phyloP scores from a whole-genome alignment of 1,140 invertebrate species.

The Heterodera schachtii region DNA sequence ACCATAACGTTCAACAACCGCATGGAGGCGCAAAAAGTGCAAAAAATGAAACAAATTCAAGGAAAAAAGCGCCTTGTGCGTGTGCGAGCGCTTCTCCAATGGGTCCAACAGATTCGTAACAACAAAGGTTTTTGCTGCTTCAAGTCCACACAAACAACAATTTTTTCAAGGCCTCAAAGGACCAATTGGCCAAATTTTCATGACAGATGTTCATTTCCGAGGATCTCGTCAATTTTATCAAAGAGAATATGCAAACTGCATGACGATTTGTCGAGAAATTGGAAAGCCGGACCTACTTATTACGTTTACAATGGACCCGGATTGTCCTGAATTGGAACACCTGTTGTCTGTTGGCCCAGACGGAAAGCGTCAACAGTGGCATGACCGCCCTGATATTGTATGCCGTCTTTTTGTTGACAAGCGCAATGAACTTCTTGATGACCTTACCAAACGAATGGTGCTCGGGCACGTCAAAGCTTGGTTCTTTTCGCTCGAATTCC shows the following conservation, averaged over 20 bases:
- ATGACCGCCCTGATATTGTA: not conserved
- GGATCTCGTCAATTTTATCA: slow-evolving; percentile 8
- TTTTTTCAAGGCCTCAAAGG: not conserved
- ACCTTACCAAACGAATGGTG: not conserved
- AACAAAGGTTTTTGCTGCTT: not conserved
- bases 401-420: slow-evolving; percentile 1
- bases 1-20: not conserved
- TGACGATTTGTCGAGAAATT: slow-evolving; percentile 8
- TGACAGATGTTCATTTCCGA: not conserved
- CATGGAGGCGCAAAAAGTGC: slow-evolving; percentile 1
- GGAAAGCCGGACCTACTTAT: not conserved
- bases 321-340: not conserved
- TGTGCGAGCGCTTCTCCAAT: not conserved
- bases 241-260: not conserved
- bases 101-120: not conserved
- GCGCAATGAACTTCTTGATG: not conserved
- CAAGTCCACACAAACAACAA: not conserved
- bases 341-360: not conserved
- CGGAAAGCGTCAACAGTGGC: not conserved
- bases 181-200: not conserved
- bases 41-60: slow-evolving; percentile 1
- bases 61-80: not conserved
- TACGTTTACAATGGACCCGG: not conserved
- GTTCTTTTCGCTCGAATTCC: not conserved
- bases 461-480: not conserved